Conservation (phyloP, 2,888 invertebrate genomes). For the Gisinianus flammeolus region DNA sequence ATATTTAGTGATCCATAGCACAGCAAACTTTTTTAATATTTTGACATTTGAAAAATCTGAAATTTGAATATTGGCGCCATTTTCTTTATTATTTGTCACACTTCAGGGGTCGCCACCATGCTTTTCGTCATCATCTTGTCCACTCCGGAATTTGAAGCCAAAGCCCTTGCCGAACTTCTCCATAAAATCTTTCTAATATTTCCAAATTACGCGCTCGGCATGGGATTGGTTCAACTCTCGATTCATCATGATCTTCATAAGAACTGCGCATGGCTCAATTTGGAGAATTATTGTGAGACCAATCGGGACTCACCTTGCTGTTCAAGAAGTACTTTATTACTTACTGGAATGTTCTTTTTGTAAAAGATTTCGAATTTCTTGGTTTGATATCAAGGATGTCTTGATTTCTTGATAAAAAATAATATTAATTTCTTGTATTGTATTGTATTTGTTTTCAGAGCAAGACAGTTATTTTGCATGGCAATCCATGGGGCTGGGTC, state of each 20-base stretch:
- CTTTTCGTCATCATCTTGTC: conserved; percentile 73
- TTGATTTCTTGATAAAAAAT: background rate
- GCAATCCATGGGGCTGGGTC: conserved; percentile 52
- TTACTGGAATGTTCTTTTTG: too few species aligned
- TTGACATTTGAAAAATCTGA: too few species aligned
- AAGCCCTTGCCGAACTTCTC: conserved; percentile 67
- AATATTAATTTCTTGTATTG: background rate
- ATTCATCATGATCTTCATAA: conserved; percentile 48
- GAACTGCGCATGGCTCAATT: conserved; percentile 45
- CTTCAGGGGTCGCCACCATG: conserved; percentile 72
- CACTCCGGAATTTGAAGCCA: conserved; percentile 68
- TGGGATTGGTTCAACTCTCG: conserved; percentile 53
- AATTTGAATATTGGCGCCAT: background rate
- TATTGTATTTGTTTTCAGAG: too few species aligned
- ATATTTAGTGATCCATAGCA: too few species aligned
- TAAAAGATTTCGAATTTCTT: too few species aligned
- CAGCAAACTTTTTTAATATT: too few species aligned
- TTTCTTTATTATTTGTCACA: background rate
- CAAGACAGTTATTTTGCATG: conserved; percentile 48
- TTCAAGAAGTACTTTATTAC: too few species aligned
- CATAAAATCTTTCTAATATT: conserved; percentile 73
- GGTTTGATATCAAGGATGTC: background rate
- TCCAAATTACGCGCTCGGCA: conserved; percentile 73
- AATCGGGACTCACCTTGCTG: conserved; percentile 51
- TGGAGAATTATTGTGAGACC: conserved; percentile 52